phyloP scores from a whole-genome alignment of 1,140 invertebrate species.

The Eupeodes corollae region DNA sequence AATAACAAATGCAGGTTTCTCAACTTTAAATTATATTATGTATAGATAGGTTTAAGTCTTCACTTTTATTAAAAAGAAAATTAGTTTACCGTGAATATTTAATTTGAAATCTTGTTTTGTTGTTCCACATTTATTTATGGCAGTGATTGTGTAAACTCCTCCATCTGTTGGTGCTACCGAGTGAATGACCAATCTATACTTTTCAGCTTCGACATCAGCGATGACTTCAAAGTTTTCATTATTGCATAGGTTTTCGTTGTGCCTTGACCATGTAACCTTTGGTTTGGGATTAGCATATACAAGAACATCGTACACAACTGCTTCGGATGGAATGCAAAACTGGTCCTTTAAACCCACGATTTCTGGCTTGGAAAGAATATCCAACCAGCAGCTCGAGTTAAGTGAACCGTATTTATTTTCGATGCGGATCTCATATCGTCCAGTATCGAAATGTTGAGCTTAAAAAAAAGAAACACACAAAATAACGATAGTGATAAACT shows the following conservation, averaged over 20 bases:
- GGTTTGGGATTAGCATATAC: conserved; percentile 69
- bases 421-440: conserved; percentile 65
- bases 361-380: conserved; percentile 62
- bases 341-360: conserved; percentile 61
- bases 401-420: conserved; percentile 66
- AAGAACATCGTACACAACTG: conserved; percentile 55
- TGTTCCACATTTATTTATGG: conserved; percentile 65
- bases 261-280: conserved; percentile 57
- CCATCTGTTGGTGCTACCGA: conserved; percentile 58
- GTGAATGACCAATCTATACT: conserved; percentile 52
- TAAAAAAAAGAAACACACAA: neutral
- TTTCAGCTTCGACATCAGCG: conserved; percentile 32
- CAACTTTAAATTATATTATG: conserved; percentile 44
- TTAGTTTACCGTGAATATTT: conserved; percentile 58
- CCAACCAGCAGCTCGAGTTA: conserved; percentile 55
- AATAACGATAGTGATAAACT: no score
- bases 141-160: conserved; percentile 65
- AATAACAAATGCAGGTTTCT: conserved; percentile 62
- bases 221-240: conserved; percentile 36
- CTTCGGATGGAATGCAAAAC: conserved; percentile 58
- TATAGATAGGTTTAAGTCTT: neutral
- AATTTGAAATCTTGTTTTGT: conserved; percentile 55
- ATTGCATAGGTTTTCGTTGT: conserved; percentile 34
- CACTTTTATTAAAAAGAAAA: neutral
- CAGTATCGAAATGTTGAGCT: conserved; percentile 63